Base-by-base conservation (phyloP, 2,888 invertebrate species). In the Dryobota labecula region DNA sequence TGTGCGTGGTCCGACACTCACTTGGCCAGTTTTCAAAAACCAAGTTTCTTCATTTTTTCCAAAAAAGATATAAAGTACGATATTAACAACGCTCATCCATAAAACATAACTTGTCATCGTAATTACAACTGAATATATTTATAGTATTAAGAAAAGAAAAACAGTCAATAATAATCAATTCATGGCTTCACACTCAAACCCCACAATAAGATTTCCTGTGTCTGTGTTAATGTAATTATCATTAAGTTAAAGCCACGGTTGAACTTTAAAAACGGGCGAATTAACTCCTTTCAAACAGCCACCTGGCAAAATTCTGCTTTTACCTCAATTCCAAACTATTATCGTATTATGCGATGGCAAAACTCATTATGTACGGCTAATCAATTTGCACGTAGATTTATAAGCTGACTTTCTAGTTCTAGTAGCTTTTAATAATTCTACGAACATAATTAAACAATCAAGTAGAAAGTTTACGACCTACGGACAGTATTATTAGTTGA, bases 381-480 rank as follows among this genome's bases (percentile, higher is more conserved):
- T 79, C 79, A 79, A 83, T 80, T 80, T 67, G 49, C 60, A 43
- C 74, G 30, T 53, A 69, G 58, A 79, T 78, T 82, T 73, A 78
- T 49, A 66, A 66, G 53, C 67, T 45, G 47, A 6, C 83, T 82
- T 73, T 82, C 74, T 80, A 82, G 78, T 65, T 73, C 72, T 77
- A 41, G 73, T 58, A 58, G 56, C 57, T 54, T 81, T 64, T 72
- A 76, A 73, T 66, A 73, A 65, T 69, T 70, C 66, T 45, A 38
- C 57, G 51, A 74, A 70, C 47, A 61, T 79, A 79, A 80, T 80
- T 78, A 78, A 74, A 80, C 69, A 79, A 83, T 80, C 69, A 80
- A 73, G 45, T 58, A 74, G 79, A 83, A 79, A 80, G 79, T 80
- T 83, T 80, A 83, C 75, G 61, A 80, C 70, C 64, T 73, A 73